Base-by-base conservation (phyloP, 2,888 invertebrate genomes). In the Junonia oenone region DNA sequence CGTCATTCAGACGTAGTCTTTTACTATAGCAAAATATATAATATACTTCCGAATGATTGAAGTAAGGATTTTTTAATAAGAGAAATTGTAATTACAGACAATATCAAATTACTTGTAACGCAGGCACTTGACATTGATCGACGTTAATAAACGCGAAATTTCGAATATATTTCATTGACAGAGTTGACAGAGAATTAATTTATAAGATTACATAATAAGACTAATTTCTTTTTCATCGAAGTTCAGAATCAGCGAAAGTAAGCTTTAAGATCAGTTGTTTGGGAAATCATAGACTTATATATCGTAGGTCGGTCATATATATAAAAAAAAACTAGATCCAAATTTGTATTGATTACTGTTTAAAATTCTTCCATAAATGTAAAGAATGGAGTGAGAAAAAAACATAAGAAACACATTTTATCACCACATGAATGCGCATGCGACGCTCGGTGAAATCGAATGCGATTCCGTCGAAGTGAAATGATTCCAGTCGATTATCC, bases 401-500 rank as follows among this genome's bases (percentile, higher is more conserved):
- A 40, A 6, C 4, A 5, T 40, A 17, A 4, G 17, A 19, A 19
- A 22, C 6, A 8, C 2, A 17, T 50, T 38, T 26, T 43, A 19
- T 31, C n/a, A 19, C 5, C 29, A 35, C 6, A 15, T 33, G 19
- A 17, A 31, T 31, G 57, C 63, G 61, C 65, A 65, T 64, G 35
- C 13, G 35, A 35, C 22, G 22, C 22, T 2, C 15, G 37, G 78
- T 72, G 74, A 82, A 80, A 81, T 76, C 77, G 74, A 79, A 76
- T 64, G 69, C 66, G 62, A 63, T 64, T 57, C 50, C 49, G 40
- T 43, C 55, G 40, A 60, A 76, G 76, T 73, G 78, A 77, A 81
- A 79, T 76, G 69, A 60, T 55, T 55, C 53, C 22, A 47, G 35
- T 46, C 58, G 46, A n/a, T 40, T 57, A 26, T 52, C 51, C 51